Percentiles rank a stretch among this genome's conserved stretches.
These are phyloP conservation scores for Crotalus horridus DNA, from an alignment of 2,113 vertebrate species.

Conservation along the genomic window DNA sequence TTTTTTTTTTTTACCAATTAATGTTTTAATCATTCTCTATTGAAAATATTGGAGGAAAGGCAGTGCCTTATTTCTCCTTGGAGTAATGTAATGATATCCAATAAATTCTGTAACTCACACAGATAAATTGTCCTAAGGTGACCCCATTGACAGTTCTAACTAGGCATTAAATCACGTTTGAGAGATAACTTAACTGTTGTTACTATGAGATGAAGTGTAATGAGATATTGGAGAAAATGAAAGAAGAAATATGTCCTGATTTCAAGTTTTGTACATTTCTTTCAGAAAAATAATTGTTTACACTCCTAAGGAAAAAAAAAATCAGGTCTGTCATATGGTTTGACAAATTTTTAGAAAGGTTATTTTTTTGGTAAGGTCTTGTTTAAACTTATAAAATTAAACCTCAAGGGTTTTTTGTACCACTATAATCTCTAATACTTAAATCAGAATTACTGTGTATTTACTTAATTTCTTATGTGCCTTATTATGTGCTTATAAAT, in stretches of 20 bases:
- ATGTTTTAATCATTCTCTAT: constrained; percentile 6
- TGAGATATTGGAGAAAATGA: constrained; percentile 54
- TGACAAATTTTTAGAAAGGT: constrained; percentile 79
- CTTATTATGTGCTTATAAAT: constrained; percentile 81
- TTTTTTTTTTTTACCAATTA: constrained; percentile 16
- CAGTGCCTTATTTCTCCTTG: constrained; percentile 53
- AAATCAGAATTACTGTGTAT: constrained; percentile 77
- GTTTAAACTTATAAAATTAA: constrained; percentile 71
- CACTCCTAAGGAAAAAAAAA: constrained; percentile 72
- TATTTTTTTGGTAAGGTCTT: constrained; percentile 81
- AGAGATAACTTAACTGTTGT: constrained; percentile 19
- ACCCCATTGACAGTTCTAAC: constrained; percentile 32
- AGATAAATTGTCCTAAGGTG: constrained; percentile 43
- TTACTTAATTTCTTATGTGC: constrained; percentile 84
- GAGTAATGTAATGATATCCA: constrained; percentile 25
- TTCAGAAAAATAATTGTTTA: constrained; percentile 71
- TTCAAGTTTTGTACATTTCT: constrained; percentile 65
- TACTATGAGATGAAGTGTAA: constrained; percentile 46
- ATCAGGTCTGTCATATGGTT: constrained; percentile 80
- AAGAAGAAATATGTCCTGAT: constrained; percentile 55
- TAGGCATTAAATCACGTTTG: constrained; percentile 29
- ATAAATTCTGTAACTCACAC: constrained; percentile 27
- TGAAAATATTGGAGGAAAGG: constrained; percentile 53
- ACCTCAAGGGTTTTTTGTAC: constrained; percentile 78
- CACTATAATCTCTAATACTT: constrained; percentile 76